These are phyloP conservation scores for Morelia viridis DNA, from an alignment of 2,797 vertebrate genomes.

Conservation along the genomic window DNA sequence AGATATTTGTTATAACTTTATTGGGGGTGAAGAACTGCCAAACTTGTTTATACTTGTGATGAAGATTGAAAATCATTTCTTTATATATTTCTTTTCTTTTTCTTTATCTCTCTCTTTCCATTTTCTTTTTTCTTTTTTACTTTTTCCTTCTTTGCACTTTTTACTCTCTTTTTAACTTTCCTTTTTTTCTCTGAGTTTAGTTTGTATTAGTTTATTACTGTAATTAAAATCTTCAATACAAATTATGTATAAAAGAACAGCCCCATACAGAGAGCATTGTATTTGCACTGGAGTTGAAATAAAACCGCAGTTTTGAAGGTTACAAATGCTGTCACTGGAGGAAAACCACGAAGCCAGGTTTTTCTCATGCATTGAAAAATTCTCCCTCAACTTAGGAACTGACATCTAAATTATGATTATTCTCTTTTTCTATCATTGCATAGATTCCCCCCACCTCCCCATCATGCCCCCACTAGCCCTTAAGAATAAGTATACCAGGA, in stretches of 20 bases:
- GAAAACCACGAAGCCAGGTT: conserved; percentile 6
- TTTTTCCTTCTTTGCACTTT: background rate
- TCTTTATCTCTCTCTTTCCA: background rate
- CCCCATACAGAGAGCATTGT: background rate
- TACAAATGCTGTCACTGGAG: conserved; percentile 7
- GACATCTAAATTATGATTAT: conserved; percentile 33
- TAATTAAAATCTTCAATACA: background rate
- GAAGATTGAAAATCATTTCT: background rate
- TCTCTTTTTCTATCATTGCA: conserved; percentile 18
- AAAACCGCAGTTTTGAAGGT: background rate
- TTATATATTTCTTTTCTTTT: background rate
- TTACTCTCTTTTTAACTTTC: background rate
- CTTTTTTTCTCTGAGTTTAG: background rate
- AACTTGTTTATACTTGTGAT: background rate
- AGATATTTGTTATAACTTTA: too few relatives aligned
- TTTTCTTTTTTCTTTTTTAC: background rate
- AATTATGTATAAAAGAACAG: background rate
- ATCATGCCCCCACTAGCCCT: background rate
- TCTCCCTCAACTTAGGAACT: background rate
- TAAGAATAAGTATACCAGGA: conserved; percentile 32
- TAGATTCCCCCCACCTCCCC: background rate
- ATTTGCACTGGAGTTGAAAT: background rate
- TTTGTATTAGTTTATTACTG: background rate
- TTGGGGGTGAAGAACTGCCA: too few relatives aligned
- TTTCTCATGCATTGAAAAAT: conserved; percentile 36